Conservation (phyloP, 2,888 invertebrate species). For the Pterostichus niger region DNA sequence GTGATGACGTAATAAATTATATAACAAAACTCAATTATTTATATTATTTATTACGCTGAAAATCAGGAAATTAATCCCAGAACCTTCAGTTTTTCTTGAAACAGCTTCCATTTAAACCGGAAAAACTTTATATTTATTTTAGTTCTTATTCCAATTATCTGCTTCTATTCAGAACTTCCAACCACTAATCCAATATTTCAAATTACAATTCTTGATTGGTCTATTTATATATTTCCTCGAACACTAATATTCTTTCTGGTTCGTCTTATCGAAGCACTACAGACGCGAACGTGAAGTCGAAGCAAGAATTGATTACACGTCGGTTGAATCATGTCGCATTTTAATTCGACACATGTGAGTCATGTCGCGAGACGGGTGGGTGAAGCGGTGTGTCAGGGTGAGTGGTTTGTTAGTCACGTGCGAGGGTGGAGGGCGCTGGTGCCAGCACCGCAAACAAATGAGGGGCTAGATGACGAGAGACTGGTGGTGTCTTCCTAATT, state of each 20-base stretch:
- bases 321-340: slow-evolving; percentile 56
- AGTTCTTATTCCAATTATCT: neutral
- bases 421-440: neutral
- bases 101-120: neutral
- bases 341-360: slow-evolving; percentile 61
- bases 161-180: neutral
- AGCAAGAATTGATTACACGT: slow-evolving; percentile 41
- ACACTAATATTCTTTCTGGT: neutral
- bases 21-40: too few relatives aligned
- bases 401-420: slow-evolving; percentile 28
- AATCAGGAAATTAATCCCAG: too few relatives aligned
- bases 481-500: neutral
- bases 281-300: slow-evolving; percentile 21
- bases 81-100: too few relatives aligned
- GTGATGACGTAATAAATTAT: too few relatives aligned
- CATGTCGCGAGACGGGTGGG: slow-evolving; percentile 29
- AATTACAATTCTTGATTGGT: slow-evolving; percentile 28
- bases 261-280: slow-evolving; percentile 38
- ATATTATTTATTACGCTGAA: too few relatives aligned
- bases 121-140: neutral
- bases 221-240: slow-evolving; percentile 12
- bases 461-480: neutral
- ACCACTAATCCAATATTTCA: slow-evolving; percentile 9
- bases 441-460: slow-evolving; percentile 21
- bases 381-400: slow-evolving; percentile 8